Percentiles rank a stretch among this genome's conserved stretches.
Evolutionary conservation across 2,113 vertebrate genomes (phyloP).

Genomic region (Actinemys pallida): DNA sequence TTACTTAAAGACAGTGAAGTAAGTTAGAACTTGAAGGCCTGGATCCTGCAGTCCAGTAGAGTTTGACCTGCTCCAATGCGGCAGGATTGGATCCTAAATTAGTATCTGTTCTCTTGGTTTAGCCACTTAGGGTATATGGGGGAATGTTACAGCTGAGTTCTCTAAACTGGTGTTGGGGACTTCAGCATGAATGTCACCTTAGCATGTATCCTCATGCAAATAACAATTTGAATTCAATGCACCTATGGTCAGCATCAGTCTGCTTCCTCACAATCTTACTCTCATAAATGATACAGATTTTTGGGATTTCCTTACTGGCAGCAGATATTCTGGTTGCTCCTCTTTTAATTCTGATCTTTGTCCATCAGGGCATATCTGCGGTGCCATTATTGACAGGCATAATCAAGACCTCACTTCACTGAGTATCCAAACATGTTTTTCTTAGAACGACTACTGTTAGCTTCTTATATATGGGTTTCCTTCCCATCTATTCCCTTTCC

Average conservation of each 20-base stretch:
- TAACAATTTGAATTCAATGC: background rate
- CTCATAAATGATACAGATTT: background rate
- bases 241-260: background rate
- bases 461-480: too few relatives aligned
- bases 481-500: too few relatives aligned
- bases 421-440: too few relatives aligned
- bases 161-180: background rate
- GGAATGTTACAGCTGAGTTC: background rate
- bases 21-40: background rate
- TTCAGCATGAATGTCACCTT: fast-evolving
- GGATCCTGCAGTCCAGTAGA: background rate
- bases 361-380: background rate
- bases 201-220: background rate
- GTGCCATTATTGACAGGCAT: background rate
- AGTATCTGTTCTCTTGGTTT: background rate
- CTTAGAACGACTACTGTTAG: too few relatives aligned
- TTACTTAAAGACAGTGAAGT: fast-evolving
- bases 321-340: background rate
- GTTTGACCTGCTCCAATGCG: background rate
- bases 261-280: background rate
- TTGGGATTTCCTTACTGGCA: background rate
- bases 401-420: background rate
- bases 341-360: background rate
- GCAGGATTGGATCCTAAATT: background rate
- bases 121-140: background rate